Evolutionary conservation across 1,140 invertebrate species (phyloP), one percentile per base, ranked within the genome.

Genomic region (Anthonomus grandis): DNA sequence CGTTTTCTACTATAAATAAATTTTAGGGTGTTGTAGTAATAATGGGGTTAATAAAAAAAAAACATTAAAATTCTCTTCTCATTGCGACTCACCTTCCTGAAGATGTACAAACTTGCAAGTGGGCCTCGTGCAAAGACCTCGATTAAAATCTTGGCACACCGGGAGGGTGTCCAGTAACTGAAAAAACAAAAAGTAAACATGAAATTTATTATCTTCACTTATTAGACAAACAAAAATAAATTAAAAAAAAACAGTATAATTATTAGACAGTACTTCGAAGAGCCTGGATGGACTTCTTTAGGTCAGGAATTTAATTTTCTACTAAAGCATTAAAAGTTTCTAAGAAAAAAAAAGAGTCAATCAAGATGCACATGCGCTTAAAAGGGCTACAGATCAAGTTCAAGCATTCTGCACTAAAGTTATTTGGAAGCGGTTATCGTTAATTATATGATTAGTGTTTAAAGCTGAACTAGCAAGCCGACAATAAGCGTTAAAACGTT

Each of bases 131-230:
- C 91, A 94, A 79, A 90, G 86, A 81, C 91, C 90, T 79, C 89
- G 89, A 90, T 93, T 95, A 95, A 95, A 96, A 95, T 95, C 93
- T 90, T 89, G 92, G 93, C 90, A 97, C 87, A 94, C 92, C 90
- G 87, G 93, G 91, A 94, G 93, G 91, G 91, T 96, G 93, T 93
- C 93, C 93, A 94, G 93, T 91, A 95, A 95, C 93, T 97, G 86
- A 76, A 90, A 90, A 79, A 59, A 41, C 34, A 64, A 17, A 54
- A 57, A 58, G 47, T 45, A 79, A 59, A 41, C 34, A 64, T 21
- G 51, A 57, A 58, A 49, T 45, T 21, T 27, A 44, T 44, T 38
- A 6, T 37, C 17, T 48, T 48, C 15, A 17, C 23, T 18, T 34
- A 25, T n/a, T 15, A 57, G 22, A 57, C 22, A n/a, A 59, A 19